These are phyloP conservation scores for Bruchidius siliquastri DNA, from an alignment of 2,888 invertebrate species.

Conservation along the genomic window DNA sequence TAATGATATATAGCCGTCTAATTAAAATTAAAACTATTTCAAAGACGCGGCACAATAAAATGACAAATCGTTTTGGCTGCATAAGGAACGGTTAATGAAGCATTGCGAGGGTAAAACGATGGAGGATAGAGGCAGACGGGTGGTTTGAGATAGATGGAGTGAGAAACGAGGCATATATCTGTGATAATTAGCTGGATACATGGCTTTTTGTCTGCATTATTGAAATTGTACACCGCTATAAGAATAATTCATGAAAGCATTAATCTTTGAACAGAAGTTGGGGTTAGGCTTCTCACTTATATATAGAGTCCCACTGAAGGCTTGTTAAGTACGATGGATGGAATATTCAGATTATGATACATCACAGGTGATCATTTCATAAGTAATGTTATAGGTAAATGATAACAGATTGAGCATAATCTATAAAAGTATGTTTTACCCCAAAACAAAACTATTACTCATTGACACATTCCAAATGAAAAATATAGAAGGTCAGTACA, in stretches of 20 bases:
- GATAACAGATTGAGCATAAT: too few species aligned
- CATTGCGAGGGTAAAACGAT: neutral
- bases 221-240: neutral
- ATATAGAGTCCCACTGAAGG: too few species aligned
- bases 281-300: too few species aligned
- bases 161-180: neutral
- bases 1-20: conserved; percentile 19
- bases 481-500: too few species aligned
- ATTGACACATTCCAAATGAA: too few species aligned
- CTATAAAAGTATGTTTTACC: too few species aligned
- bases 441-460: too few species aligned
- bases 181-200: neutral
- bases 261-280: neutral
- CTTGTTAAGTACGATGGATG: too few species aligned
- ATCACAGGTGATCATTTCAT: too few species aligned
- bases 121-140: neutral
- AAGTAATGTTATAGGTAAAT: too few species aligned
- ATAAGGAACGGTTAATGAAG: neutral
- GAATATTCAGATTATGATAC: too few species aligned
- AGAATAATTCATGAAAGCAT: neutral
- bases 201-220: neutral
- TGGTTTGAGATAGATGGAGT: neutral
- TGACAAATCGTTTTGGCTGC: neutral
- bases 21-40: conserved; percentile 23
- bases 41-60: conserved; percentile 6